Evolutionary conservation across 53 echinoderm and acorn worm species (phyloP).

Genomic region (Crossaster papposus): DNA sequence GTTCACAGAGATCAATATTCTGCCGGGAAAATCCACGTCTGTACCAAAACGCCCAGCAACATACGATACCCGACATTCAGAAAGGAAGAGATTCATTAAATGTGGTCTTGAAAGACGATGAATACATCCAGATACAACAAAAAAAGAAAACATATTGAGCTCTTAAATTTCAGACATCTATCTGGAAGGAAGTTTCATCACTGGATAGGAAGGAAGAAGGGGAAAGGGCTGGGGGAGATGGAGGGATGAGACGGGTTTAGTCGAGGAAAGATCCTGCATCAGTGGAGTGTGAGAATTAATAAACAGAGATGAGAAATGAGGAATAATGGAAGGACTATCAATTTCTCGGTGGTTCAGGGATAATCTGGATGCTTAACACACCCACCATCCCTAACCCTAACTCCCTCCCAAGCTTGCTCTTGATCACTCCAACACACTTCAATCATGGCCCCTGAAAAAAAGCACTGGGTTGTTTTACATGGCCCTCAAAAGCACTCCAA

Average conservation of each 20-base stretch:
- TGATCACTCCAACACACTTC: too few relatives aligned
- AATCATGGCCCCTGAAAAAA: too few relatives aligned
- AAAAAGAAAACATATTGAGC: background rate
- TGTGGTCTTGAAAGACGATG: conserved; percentile 14
- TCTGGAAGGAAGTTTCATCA: background rate
- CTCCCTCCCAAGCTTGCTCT: too few relatives aligned
- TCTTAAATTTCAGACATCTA: background rate
- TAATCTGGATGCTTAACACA: background rate
- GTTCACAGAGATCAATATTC: background rate
- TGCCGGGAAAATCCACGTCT: background rate
- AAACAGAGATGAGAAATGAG: background rate
- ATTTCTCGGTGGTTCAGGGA: background rate
- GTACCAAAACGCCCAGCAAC: background rate
- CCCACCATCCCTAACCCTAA: background rate
- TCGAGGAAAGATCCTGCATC: too few relatives aligned
- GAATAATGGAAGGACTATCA: background rate
- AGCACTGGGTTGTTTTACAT: too few relatives aligned
- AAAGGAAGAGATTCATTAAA: conserved; percentile 26
- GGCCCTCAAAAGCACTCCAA: too few relatives aligned
- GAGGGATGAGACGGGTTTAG: background rate
- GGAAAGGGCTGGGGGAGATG: background rate
- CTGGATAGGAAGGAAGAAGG: background rate
- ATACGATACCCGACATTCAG: background rate
- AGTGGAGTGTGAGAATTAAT: background rate
- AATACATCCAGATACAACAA: background rate